Conservation (phyloP, 2,113 vertebrate species). For the Ceuthmochares aereus region DNA sequence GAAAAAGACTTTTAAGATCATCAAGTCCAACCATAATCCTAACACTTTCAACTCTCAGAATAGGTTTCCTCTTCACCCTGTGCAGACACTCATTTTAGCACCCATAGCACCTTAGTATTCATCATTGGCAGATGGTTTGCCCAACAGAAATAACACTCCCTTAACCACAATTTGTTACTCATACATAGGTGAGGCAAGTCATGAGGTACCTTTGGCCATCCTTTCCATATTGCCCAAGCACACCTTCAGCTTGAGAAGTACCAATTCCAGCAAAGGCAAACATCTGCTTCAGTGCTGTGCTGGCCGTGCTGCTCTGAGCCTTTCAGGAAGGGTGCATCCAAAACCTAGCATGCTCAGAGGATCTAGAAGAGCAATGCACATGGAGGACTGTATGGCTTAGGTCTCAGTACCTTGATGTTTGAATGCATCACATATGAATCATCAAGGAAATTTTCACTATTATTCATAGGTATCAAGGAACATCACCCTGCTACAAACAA, state of each 20-base stretch:
- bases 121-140: rapidly evolving
- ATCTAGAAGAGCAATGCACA: neutral
- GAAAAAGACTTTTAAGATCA: too few relatives aligned
- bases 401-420: neutral
- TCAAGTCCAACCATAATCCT: too few relatives aligned
- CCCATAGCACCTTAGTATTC: neutral
- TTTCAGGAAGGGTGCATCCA: rapidly evolving
- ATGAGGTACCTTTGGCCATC: neutral
- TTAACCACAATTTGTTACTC: neutral
- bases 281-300: neutral
- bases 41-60: neutral
- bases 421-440: rapidly evolving
- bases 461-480: neutral
- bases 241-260: neutral
- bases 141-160: neutral
- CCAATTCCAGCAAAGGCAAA: neutral
- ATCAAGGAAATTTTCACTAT: neutral
- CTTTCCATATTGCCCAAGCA: neutral
- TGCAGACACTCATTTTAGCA: rapidly evolving
- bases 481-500: neutral
- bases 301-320: neutral
- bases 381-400: rapidly evolving
- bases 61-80: neutral
- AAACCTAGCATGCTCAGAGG: rapidly evolving
- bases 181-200: rapidly evolving